These are phyloP conservation scores for Acrobeloides nanus DNA, from an alignment of 2,888 invertebrate genomes.

Conservation along the genomic window DNA sequence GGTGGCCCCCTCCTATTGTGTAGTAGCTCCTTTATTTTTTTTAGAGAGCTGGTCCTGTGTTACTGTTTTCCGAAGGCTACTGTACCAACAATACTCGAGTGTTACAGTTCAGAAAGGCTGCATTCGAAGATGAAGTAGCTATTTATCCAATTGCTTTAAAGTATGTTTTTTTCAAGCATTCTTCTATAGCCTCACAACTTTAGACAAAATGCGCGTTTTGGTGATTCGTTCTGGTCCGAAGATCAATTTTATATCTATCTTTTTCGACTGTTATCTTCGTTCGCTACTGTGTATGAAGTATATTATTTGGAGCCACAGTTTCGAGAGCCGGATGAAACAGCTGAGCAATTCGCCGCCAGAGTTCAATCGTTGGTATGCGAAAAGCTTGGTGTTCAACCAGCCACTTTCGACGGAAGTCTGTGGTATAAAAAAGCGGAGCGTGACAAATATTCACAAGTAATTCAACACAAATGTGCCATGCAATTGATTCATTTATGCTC, in stretches of 20 bases:
- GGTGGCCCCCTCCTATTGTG: too few species aligned
- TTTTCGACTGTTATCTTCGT: conserved; percentile 16
- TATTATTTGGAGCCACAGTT: conserved; percentile 12
- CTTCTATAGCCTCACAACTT: conserved; percentile 10
- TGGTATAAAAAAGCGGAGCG: too few species aligned
- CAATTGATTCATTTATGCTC: too few species aligned
- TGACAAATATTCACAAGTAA: too few species aligned
- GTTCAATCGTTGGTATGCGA: conserved; percentile 6
- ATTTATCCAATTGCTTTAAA: conserved; percentile 28
- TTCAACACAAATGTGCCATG: too few species aligned
- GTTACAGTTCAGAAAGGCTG: conserved; percentile 26
- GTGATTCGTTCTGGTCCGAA: conserved; percentile 30
- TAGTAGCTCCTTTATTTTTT: too few species aligned
- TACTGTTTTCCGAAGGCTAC: conserved; percentile 24
- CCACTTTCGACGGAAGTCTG: conserved; percentile 2
- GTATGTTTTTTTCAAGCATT: conserved; percentile 12
- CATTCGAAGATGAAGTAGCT: conserved; percentile 24
- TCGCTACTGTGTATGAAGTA: conserved; percentile 18
- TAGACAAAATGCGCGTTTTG: conserved; percentile 19
- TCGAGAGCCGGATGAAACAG: conserved; percentile 5
- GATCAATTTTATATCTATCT: conserved; percentile 16
- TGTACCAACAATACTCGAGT: conserved; percentile 28
- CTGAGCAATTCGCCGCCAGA: conserved; percentile 17
- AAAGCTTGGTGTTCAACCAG: conserved; percentile 1
- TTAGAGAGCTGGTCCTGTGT: conserved; percentile 6